Conservation (phyloP, 2,797 vertebrate species). For the Acipenser transmontanus region DNA sequence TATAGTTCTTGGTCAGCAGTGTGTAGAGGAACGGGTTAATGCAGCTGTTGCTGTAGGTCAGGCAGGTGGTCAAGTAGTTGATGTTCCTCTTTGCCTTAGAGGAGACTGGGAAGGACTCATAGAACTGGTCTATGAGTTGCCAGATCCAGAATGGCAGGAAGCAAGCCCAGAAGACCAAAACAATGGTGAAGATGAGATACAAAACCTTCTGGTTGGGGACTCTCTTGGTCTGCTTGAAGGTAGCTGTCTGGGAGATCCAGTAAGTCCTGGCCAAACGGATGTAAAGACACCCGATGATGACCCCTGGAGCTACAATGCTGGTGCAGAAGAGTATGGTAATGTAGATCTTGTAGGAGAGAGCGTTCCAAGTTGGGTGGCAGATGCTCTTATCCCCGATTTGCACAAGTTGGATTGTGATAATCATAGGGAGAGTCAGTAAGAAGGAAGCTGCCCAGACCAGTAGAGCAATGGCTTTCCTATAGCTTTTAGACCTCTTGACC, state of each 20-base stretch:
- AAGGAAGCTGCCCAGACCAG: slow-evolving; percentile 77
- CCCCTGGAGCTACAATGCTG: slow-evolving; percentile 81
- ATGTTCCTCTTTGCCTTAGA: slow-evolving; percentile 72
- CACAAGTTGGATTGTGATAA: slow-evolving; percentile 77
- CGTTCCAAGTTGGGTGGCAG: slow-evolving; percentile 72
- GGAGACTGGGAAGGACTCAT: slow-evolving; percentile 63
- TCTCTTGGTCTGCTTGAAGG: slow-evolving; percentile 80
- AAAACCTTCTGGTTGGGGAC: slow-evolving; percentile 86
- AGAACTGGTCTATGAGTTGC: slow-evolving; percentile 78
- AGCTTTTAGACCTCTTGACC: slow-evolving; percentile 82
- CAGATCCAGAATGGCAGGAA: slow-evolving; percentile 94
- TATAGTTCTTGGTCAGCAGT: slow-evolving; percentile 88
- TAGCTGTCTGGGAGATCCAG: slow-evolving; percentile 82
- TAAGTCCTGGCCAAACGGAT: slow-evolving; percentile 77
- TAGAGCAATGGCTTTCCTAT: slow-evolving; percentile 78
- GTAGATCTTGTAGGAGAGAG: slow-evolving; percentile 74
- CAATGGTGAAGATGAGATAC: slow-evolving; percentile 85
- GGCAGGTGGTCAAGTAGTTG: slow-evolving; percentile 84
- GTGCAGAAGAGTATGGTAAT: slow-evolving; percentile 82
- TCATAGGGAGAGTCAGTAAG: slow-evolving; percentile 80
- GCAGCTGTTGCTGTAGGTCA: slow-evolving; percentile 90
- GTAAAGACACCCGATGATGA: slow-evolving; percentile 84
- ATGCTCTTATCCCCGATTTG: slow-evolving; percentile 65
- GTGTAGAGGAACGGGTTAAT: slow-evolving; percentile 93
- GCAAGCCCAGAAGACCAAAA: slow-evolving; percentile 89